Conservation (phyloP, 1,140 invertebrate species). For the Hormaphis cornu region DNA sequence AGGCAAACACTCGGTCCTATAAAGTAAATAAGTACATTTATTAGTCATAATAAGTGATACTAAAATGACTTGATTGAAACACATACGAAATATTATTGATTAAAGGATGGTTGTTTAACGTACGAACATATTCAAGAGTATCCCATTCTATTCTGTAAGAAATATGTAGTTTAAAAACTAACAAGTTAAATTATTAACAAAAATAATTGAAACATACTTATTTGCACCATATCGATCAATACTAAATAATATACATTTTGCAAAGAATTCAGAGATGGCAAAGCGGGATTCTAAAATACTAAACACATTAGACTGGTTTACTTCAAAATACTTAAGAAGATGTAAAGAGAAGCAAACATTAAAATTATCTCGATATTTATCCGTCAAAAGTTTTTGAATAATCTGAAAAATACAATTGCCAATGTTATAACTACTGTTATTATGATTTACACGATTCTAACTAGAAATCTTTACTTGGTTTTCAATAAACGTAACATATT, state of each 20-base stretch:
- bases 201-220: slow-evolving; percentile 12
- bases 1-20: background rate
- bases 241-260: slow-evolving; percentile 10
- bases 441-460: background rate
- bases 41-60: background rate
- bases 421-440: background rate
- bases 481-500: background rate
- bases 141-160: slow-evolving; percentile 28
- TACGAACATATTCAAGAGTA: slow-evolving; percentile 6
- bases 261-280: background rate
- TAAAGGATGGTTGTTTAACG: background rate
- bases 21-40: background rate
- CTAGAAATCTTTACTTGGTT: background rate
- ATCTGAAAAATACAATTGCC: background rate
- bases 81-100: slow-evolving; percentile 7
- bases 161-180: background rate
- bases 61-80: background rate
- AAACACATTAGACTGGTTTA: background rate
- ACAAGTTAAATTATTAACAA: background rate
- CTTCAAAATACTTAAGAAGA: background rate
- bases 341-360: slow-evolving; percentile 19
- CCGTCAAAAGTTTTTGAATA: background rate
- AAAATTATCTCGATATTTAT: slow-evolving; percentile 7
- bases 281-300: background rate
- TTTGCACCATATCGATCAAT: slow-evolving; percentile 15